Conservation (phyloP, 2,888 invertebrate genomes). For the Cremastinae sp. region DNA sequence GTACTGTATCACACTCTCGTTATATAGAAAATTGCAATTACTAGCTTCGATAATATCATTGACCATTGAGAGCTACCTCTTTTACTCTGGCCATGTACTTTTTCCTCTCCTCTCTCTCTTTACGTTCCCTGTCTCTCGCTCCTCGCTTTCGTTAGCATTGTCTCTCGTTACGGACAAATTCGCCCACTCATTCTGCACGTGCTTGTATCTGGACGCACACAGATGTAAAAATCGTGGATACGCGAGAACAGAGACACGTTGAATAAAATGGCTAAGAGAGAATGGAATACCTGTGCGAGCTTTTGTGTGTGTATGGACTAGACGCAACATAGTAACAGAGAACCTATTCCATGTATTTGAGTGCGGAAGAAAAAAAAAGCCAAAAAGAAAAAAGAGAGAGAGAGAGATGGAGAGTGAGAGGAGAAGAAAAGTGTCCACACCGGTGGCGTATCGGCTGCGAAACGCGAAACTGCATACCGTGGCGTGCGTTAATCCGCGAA, state of each 20-base stretch:
- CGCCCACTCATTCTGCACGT: conserved; percentile 44
- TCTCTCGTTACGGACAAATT: conserved; percentile 40
- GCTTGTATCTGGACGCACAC: not conserved
- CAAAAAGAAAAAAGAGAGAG: too few relatives aligned
- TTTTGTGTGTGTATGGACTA: conserved; percentile 33
- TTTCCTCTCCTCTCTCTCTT: conserved; percentile 5
- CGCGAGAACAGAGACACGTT: not conserved
- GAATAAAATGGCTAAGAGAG: conserved; percentile 21
- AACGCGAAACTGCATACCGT: conserved; percentile 54
- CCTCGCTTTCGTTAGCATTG: conserved; percentile 55
- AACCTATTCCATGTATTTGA: conserved; percentile 10
- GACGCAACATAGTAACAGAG: conserved; percentile 49
- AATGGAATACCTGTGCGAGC: conserved; percentile 26
- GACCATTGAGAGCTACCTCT: conserved; percentile 38
- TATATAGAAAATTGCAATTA: conserved; percentile 55
- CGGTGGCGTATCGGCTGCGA: conserved; percentile 37
- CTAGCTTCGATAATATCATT: conserved; percentile 45
- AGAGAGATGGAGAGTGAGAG: not conserved
- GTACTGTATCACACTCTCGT: conserved; percentile 10
- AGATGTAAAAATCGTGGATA: not conserved
- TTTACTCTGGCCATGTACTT: conserved; percentile 42
- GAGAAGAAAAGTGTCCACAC: conserved; percentile 34
- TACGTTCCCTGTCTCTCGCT: conserved; percentile 11
- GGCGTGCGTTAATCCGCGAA: conserved; percentile 62
- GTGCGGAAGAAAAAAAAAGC: conserved; percentile 1